phyloP scores from a whole-genome alignment of 2,888 invertebrate species.

The Iselma pallidipennis region DNA sequence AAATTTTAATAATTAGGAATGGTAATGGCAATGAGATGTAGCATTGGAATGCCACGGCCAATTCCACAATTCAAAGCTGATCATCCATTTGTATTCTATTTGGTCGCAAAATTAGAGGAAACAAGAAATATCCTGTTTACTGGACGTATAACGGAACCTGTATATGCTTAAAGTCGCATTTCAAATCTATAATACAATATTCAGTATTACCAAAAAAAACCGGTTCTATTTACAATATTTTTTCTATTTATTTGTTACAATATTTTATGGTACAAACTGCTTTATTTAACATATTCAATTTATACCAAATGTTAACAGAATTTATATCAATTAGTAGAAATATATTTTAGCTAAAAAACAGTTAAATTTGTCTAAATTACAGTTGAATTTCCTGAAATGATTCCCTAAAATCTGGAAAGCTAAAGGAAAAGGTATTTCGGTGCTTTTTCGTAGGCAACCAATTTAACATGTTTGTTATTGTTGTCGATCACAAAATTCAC shows the following conservation, averaged over 20 bases:
- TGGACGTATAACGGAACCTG: slow-evolving; percentile 8
- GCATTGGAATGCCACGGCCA: neutral
- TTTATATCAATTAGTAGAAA: too few relatives aligned
- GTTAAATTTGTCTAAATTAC: too few relatives aligned
- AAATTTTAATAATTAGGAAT: slow-evolving; percentile 2
- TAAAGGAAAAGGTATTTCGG: too few relatives aligned
- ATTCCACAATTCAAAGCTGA: slow-evolving; percentile 25
- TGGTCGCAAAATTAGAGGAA: slow-evolving; percentile 32
- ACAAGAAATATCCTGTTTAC: neutral
- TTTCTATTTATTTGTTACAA: neutral
- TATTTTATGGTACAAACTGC: too few relatives aligned
- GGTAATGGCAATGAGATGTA: slow-evolving; percentile 10
- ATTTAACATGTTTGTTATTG: neutral
- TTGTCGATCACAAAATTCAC: too few relatives aligned
- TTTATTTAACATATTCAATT: too few relatives aligned
- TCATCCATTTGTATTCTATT: slow-evolving; percentile 44
- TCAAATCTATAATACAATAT: too few relatives aligned
- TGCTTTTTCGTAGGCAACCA: neutral
- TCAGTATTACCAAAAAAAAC: too few relatives aligned
- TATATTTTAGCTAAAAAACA: too few relatives aligned
- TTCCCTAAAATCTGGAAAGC: too few relatives aligned
- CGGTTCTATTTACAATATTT: neutral
- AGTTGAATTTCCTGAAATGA: too few relatives aligned
- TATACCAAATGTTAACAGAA: too few relatives aligned
- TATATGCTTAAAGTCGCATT: neutral